Evolutionary conservation across 2,113 vertebrate genomes (phyloP).

Genomic region (Garra rufa): DNA sequence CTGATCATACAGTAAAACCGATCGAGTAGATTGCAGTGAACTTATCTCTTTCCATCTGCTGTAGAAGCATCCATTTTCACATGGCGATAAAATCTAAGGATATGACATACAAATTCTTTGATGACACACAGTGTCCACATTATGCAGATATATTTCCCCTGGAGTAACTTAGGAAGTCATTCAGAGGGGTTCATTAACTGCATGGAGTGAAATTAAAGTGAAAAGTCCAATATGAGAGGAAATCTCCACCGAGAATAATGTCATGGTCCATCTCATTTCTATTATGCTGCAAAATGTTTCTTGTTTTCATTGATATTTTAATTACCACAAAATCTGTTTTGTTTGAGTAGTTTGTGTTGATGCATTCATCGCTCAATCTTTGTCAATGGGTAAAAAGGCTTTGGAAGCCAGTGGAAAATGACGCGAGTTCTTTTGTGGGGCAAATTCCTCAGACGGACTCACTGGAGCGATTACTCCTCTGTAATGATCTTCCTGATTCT

Average conservation of each 20-base stretch:
- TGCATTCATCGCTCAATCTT: neutral
- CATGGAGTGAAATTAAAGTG: constrained; percentile 15
- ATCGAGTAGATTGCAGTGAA: neutral
- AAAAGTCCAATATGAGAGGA: constrained; percentile 26
- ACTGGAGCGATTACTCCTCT: constrained; percentile 63
- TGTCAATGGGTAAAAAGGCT: constrained; percentile 7
- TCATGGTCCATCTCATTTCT: constrained; percentile 11
- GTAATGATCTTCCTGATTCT: constrained; percentile 66
- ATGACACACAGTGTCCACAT: constrained; percentile 41
- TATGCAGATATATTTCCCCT: constrained; percentile 27
- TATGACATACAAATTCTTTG: constrained; percentile 2
- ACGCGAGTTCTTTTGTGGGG: constrained; percentile 5
- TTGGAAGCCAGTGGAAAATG: neutral
- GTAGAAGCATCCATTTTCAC: constrained; percentile 7
- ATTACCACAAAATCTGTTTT: constrained; percentile 31
- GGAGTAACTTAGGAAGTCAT: constrained; percentile 32
- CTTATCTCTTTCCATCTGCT: neutral
- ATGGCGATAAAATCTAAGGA: constrained; percentile 36
- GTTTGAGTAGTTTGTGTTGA: constrained; percentile 9
- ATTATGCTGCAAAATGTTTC: constrained; percentile 8
- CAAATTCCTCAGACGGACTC: constrained; percentile 16
- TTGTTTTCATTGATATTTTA: constrained; percentile 35
- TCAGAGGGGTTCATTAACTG: constrained; percentile 36
- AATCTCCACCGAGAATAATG: constrained; percentile 34
- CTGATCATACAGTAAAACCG: neutral